Evolutionary conservation across 64 coral and sea anemone species (phyloP), one percentile per base, ranked within the genome.

Genomic region (Anthopleura sola): DNA sequence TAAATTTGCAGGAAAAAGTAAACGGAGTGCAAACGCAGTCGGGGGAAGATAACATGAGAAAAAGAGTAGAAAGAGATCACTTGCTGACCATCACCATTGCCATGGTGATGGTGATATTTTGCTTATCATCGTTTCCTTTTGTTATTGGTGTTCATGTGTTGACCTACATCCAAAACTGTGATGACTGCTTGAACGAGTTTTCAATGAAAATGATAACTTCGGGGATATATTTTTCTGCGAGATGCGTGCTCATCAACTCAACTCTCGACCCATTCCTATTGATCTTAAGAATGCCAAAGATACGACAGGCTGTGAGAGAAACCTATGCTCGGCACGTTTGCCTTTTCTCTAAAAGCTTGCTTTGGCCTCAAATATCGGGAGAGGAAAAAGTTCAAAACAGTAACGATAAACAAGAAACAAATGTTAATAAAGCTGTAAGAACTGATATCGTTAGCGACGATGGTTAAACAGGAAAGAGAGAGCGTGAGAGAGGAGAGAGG

Each of bases 141-240:
- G 37, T 79, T 17, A 79, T 79, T 44, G 18, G 76, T n/a, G 76
- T 79, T n/a, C 76, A 79, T 46, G 36, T 79, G 14, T 18, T 79
- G 2, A 79, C 44, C 16, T 48, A 79, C 39, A 79, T 79, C 5
- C 37, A 79, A 48, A 79, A 48, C 76, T 79, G 76, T 47, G 44
- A 79, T 29, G 47, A 79, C 37, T 79, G 76, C 39, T 38, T 79
- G 76, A 79, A 23, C 24, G 37, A 44, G 38, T 47, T 44, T 48
- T 47, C n/a, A 0, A 26, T 10, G 18, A 47, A 17, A 7, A 23
- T 33, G 9, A 21, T 79, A 23, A 46, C 36, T 20, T 79, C 76
- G 3, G 44, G 37, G 24, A 44, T 79, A 7, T 60, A 83, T 53
- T 53, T 83, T 58, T 53, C 53, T 7, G 14, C 12, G 21, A 54